Evolutionary conservation across 2,797 vertebrate genomes (phyloP).

Genomic region (Thripadectes ignobilis): DNA sequence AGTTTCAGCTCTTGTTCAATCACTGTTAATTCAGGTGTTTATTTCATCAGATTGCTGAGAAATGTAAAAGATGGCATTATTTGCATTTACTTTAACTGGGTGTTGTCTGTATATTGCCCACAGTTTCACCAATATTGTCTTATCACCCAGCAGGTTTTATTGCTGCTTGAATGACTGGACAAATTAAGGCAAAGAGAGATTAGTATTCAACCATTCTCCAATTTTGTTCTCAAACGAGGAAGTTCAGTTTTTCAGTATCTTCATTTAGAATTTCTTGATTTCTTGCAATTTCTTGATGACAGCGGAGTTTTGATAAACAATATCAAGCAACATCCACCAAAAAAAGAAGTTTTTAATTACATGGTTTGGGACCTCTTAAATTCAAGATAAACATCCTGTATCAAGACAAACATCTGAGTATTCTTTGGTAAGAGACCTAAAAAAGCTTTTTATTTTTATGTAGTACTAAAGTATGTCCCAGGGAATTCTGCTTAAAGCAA

Average conservation of each 20-base stretch:
- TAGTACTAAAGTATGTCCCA: not conserved
- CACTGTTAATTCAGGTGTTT: not conserved
- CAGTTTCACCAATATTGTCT: not conserved
- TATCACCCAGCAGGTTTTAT: not conserved
- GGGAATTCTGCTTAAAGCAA: not conserved
- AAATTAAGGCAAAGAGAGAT: not conserved
- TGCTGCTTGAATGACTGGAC: not conserved
- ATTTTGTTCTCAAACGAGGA: not conserved
- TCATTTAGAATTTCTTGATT: not conserved
- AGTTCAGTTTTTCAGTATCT: not conserved
- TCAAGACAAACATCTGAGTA: not conserved
- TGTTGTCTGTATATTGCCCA: not conserved
- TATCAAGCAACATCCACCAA: not conserved
- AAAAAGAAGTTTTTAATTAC: not conserved
- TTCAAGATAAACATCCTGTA: constrained; percentile 13
- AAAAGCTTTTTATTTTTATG: not conserved
- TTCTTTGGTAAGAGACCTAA: not conserved
- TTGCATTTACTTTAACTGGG: not conserved
- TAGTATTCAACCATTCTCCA: not conserved
- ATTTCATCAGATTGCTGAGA: not conserved
- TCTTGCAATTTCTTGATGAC: not conserved
- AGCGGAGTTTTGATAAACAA: not conserved
- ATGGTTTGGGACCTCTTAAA: not conserved
- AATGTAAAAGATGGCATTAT: not conserved
- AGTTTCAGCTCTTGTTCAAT: not conserved